Conservation (phyloP, 2,888 invertebrate species). For the Plebejus anna region DNA sequence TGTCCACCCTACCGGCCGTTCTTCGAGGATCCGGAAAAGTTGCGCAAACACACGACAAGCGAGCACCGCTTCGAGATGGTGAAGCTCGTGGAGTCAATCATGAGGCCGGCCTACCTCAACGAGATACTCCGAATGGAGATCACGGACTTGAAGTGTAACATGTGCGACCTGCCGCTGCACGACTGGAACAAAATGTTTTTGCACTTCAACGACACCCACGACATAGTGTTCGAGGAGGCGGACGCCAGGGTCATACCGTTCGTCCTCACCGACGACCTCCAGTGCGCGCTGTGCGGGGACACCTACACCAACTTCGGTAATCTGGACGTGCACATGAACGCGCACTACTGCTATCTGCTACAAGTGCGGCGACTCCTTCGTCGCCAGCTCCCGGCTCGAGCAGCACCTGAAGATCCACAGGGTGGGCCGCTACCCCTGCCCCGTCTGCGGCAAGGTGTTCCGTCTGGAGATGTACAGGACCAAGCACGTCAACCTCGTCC, state of each 20-base stretch:
- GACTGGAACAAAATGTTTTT: slow-evolving; percentile 55
- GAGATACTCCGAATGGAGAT: slow-evolving; percentile 59
- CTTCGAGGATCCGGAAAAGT: slow-evolving; percentile 48
- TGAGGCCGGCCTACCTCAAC: slow-evolving; percentile 54
- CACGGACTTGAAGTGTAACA: slow-evolving; percentile 47
- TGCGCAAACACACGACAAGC: slow-evolving; percentile 48
- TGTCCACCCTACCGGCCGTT: slow-evolving; percentile 45
- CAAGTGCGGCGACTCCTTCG: slow-evolving; percentile 57
- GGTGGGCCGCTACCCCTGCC: slow-evolving; percentile 60
- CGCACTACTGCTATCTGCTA: slow-evolving; percentile 56
- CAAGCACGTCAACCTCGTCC: slow-evolving; percentile 51
- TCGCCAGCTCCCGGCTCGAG: slow-evolving; percentile 46
- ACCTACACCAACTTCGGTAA: slow-evolving; percentile 45
- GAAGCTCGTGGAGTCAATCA: slow-evolving; percentile 45
- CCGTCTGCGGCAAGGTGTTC: slow-evolving; percentile 67
- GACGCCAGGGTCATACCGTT: slow-evolving; percentile 55
- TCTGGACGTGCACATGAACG: slow-evolving; percentile 62
- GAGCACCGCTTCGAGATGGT: slow-evolving; percentile 45
- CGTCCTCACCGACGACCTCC: slow-evolving; percentile 40
- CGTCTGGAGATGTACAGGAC: slow-evolving; percentile 49
- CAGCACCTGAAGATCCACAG: slow-evolving; percentile 65
- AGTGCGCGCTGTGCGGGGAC: slow-evolving; percentile 53
- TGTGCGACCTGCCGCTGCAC: slow-evolving; percentile 43
- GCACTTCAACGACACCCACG: slow-evolving; percentile 50
- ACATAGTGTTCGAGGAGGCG: slow-evolving; percentile 45